phyloP scores from a whole-genome alignment of 2,797 vertebrate genomes.

The Eremophila alpestris region DNA sequence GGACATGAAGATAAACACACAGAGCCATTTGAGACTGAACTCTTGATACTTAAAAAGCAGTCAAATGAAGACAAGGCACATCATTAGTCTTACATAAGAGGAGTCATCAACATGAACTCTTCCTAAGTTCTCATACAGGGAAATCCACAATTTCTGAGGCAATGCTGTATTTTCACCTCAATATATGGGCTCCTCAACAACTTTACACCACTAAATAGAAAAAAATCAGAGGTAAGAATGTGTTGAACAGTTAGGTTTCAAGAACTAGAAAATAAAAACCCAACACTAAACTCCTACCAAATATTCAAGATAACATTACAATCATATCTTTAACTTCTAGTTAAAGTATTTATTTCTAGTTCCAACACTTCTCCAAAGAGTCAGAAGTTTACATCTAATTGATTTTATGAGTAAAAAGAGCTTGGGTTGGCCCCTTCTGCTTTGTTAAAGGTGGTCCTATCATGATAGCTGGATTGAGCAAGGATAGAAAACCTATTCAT shows the following conservation, averaged over 20 bases:
- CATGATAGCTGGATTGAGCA: not conserved
- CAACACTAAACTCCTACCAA: not conserved
- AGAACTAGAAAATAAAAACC: not conserved
- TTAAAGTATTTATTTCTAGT: not conserved
- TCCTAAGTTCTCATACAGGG: not conserved
- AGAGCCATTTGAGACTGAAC: not conserved
- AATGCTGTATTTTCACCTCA: not conserved
- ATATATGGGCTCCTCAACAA: not conserved
- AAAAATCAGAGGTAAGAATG: not conserved
- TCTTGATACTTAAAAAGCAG: not conserved
- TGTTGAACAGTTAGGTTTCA: not conserved
- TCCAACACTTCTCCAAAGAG: not conserved
- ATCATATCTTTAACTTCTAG: not conserved
- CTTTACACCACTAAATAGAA: not conserved
- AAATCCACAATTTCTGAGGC: not conserved
- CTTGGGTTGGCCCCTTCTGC: not conserved
- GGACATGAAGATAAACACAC: slow-evolving; percentile 1
- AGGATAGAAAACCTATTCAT: not conserved
- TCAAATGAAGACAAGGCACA: not conserved
- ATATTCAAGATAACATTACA: not conserved
- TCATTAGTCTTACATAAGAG: not conserved
- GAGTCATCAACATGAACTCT: not conserved
- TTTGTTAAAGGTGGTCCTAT: not conserved
- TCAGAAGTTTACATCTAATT: not conserved
- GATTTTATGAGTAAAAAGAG: not conserved